Conservation (phyloP, 1,140 invertebrate genomes). For the Zaprionus africanus region DNA sequence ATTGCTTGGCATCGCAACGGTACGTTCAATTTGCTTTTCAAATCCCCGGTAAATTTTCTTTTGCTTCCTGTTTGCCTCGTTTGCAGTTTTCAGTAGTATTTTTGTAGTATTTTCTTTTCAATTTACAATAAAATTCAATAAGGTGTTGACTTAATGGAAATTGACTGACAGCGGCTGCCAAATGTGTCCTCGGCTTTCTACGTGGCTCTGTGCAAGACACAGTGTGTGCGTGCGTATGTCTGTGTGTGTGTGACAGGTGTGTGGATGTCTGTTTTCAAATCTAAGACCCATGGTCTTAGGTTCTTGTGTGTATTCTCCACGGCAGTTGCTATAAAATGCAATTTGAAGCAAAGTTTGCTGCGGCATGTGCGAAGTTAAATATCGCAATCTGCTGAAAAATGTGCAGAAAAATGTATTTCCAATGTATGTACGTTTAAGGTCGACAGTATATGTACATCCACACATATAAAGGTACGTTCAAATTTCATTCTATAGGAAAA, state of each 20-base stretch:
- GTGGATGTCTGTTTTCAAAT: constrained; percentile 40
- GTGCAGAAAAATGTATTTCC: neutral
- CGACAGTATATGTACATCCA: neutral
- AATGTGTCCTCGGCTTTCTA: constrained; percentile 55
- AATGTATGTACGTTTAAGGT: too few species aligned
- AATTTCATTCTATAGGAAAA: neutral
- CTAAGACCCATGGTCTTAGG: constrained; percentile 55
- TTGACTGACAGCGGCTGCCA: constrained; percentile 77
- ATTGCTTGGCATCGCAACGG: neutral
- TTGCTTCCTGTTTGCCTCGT: constrained; percentile 29
- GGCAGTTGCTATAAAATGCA: constrained; percentile 46
- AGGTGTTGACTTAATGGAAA: constrained; percentile 80
- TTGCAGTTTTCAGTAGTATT: constrained; percentile 53
- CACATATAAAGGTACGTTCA: neutral
- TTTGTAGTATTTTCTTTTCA: constrained; percentile 62
- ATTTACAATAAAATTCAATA: constrained; percentile 82
- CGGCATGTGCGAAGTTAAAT: constrained; percentile 37
- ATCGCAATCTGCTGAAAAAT: constrained; percentile 3
- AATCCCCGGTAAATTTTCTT: constrained; percentile 50
- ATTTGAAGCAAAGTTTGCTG: constrained; percentile 24
- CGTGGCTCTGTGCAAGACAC: constrained; percentile 17
- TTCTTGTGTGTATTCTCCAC: constrained; percentile 22
- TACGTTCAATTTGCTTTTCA: constrained; percentile 54
- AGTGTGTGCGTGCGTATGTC: constrained; percentile 23
- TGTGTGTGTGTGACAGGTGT: constrained; percentile 15